Evolutionary conservation across 2,888 invertebrate species (phyloP), one percentile per base, ranked within the genome.

Genomic region (Portevinia maculata): DNA sequence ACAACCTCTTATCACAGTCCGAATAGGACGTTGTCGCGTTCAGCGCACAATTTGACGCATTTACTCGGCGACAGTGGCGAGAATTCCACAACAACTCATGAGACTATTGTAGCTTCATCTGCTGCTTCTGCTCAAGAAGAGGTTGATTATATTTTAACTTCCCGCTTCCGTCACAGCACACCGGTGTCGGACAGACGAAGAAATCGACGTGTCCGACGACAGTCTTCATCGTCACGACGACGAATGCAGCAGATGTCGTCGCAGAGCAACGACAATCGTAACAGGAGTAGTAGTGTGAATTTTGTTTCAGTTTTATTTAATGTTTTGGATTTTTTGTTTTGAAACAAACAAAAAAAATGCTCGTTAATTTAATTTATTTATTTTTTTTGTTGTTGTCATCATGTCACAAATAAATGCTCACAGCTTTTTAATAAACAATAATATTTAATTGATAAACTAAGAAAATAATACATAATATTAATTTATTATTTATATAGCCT

Each of bases 301-400:
- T 87, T 90, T 86, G 88, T 89, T 86, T 90, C 89, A 81, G 87
- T 90, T 85, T 87, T 90, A 86, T 90, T 90, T 86, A 90, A 90
- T 87, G 88, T 90, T 85, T 88, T 90, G 86, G 90, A 90, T 85
- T 90, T 90, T 87, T 84, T 90, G 84, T 90, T 90, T 87, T 90
- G 21, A 84, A 55, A n/a, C n/a, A n/a, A n/a, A n/a, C n/a, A n/a
- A 84, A 50, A 44, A 62, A 62, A 32, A 41, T 46, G 67, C 50
- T 39, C 46, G 64, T 62, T 41, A 55, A 60, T 21, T 76, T 34
- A 34, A n/a, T 44, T 6, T 52, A 39, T 15, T 52, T 32, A 60
- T 55, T 21, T 62, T 32, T 28, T 79, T 69, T 62, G 52, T 86
- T 71, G 59, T 60, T 75, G 41, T 70, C 50, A 17, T 32, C 53